Evolutionary conservation across 2,888 invertebrate species (phyloP).

Genomic region (Parascotia fuliginaria): DNA sequence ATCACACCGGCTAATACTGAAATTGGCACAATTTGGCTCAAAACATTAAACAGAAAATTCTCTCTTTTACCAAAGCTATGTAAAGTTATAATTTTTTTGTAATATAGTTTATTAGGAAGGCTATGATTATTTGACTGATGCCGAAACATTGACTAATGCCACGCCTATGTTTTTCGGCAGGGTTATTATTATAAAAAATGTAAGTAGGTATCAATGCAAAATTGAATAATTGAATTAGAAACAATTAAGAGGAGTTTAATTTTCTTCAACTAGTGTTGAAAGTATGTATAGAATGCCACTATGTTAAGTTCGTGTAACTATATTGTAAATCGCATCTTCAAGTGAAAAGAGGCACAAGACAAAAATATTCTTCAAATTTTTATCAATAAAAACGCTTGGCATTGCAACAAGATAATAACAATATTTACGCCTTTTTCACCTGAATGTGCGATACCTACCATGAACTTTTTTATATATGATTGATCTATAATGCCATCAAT

Average conservation of each 20-base stretch:
- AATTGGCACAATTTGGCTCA: slow-evolving; percentile 27
- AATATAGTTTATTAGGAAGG: slow-evolving; percentile 51
- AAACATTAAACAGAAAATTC: slow-evolving; percentile 28
- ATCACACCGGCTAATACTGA: slow-evolving; percentile 16
- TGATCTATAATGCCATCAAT: slow-evolving; percentile 9
- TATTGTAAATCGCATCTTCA: too few species aligned
- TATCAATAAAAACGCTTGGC: too few species aligned
- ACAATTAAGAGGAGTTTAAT: neutral
- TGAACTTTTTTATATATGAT: slow-evolving; percentile 2
- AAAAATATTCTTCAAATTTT: too few species aligned
- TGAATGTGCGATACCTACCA: slow-evolving; percentile 1
- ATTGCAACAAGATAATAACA: too few species aligned
- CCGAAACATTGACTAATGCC: slow-evolving; percentile 26
- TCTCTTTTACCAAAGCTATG: slow-evolving; percentile 60
- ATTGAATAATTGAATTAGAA: neutral
- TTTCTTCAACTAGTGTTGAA: neutral
- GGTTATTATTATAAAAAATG: neutral
- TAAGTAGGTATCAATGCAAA: slow-evolving; percentile 3
- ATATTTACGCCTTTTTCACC: too few species aligned
- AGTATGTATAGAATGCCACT: neutral
- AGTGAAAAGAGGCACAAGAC: too few species aligned
- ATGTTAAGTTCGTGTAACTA: neutral
- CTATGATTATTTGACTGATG: slow-evolving; percentile 63
- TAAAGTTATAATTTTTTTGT: slow-evolving; percentile 47
- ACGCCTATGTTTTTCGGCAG: slow-evolving; percentile 8